Conservation (phyloP, 2,113 vertebrate genomes). For the Nothocercus julius region DNA sequence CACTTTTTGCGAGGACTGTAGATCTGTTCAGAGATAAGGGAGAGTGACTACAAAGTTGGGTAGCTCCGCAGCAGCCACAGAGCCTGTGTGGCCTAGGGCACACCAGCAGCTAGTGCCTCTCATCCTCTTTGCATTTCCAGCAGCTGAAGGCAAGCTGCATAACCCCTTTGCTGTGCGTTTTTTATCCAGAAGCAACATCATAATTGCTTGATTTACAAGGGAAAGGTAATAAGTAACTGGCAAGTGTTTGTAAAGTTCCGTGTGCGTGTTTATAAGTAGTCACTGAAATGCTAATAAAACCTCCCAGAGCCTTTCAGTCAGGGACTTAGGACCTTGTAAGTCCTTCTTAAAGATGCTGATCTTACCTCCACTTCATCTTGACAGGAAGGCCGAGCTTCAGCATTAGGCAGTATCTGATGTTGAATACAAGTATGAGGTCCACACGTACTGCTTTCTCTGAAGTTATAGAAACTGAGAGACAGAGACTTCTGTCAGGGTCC, state of each 20-base stretch:
- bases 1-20: background rate
- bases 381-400: background rate
- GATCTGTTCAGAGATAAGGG: background rate
- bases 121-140: background rate
- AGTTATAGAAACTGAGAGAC: background rate
- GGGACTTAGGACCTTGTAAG: background rate
- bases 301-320: background rate
- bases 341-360: background rate
- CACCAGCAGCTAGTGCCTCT: rapidly evolving
- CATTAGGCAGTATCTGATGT: background rate
- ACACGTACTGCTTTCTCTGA: background rate
- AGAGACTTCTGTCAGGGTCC: background rate
- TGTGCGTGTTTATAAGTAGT: background rate
- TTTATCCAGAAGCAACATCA: background rate
- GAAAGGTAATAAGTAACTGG: background rate
- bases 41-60: rapidly evolving
- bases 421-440: background rate
- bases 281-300: background rate
- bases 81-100: background rate
- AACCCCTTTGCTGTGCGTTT: rapidly evolving
- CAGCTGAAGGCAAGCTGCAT: background rate
- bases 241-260: background rate
- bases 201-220: background rate
- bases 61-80: rapidly evolving
- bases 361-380: rapidly evolving